A percentile compares a stretch with the other conserved stretches of the same genome.
Evolutionary conservation across 2,797 vertebrate species (phyloP).

Genomic region (Lemur catta): DNA sequence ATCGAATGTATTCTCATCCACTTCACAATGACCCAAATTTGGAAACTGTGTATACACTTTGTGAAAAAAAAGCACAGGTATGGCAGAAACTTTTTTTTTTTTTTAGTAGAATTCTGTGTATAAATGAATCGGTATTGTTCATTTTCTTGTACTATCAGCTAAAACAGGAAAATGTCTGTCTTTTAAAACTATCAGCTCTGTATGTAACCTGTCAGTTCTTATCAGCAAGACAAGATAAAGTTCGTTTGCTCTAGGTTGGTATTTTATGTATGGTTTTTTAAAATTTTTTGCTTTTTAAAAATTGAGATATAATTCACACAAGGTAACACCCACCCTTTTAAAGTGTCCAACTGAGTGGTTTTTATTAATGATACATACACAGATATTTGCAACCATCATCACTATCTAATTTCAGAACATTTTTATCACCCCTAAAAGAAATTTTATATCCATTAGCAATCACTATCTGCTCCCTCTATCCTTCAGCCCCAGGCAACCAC

Average conservation of each 20-base stretch:
- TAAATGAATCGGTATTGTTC: not conserved
- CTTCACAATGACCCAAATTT: constrained; percentile 95
- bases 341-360: not conserved
- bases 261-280: not conserved
- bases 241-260: not conserved
- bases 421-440: not conserved
- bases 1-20: constrained; percentile 97
- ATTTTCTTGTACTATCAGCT: not conserved
- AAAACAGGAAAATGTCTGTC: not conserved
- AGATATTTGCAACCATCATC: not conserved
- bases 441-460: not conserved
- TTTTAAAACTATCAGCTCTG: not conserved
- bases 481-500: not conserved
- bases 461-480: not conserved
- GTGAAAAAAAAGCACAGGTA: constrained; percentile 97
- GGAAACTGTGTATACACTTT: constrained; percentile 94
- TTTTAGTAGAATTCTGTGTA: not conserved
- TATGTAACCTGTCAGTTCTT: not conserved
- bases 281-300: not conserved
- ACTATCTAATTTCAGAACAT: not conserved
- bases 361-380: not conserved
- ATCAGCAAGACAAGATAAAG: not conserved
- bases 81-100: constrained; percentile 56
- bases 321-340: not conserved
- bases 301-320: not conserved